Evolutionary conservation across 2,113 vertebrate species (phyloP), one percentile per base, ranked within the genome.

Genomic region (Perccottus glenii): DNA sequence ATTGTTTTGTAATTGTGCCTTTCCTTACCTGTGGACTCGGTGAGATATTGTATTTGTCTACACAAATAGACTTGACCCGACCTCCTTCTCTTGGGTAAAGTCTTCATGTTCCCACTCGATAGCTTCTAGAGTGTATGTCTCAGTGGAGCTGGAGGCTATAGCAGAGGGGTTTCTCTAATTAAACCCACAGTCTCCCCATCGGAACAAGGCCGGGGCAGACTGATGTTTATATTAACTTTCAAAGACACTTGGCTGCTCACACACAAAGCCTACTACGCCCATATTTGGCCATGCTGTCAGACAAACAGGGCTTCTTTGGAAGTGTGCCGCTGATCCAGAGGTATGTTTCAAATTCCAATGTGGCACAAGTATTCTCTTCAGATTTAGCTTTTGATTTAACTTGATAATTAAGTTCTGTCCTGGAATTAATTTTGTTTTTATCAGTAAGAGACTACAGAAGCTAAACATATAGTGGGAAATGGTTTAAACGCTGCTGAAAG

Each of bases 141-240:
- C 75, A 64, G 66, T 35, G 52, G n/a, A 63, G 70, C 53, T 67
- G 15, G 62, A 84, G 69, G 51, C 56, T 49, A 33, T 11, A 45
- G 57, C 61, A 16, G 70, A 85, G 77, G 64, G 56, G 73, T 65
- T 42, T 40, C 79, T 87, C 75, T 91, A 90, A 92, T 92, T 85
- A 88, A 91, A 51, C 44, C 61, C 49, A 38, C 70, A 49, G 67
- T 78, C 67, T 68, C 67, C 73, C 73, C 47, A 67, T 67, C 69
- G 77, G 75, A 71, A 66, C 73, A 53, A 27, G 6, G 48, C 68
- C 44, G 6, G n/a, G 49, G 47, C 70, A 72, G 75, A 63, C 77
- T 68, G 44, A 43, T 89, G 91, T 89, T 92, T 92, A 92, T 85
- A 77, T 81, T 76, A 83, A 78, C 81, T 75, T 75, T 64, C 66